Conservation (phyloP, 2,888 invertebrate genomes). For the Abscondita cerata region DNA sequence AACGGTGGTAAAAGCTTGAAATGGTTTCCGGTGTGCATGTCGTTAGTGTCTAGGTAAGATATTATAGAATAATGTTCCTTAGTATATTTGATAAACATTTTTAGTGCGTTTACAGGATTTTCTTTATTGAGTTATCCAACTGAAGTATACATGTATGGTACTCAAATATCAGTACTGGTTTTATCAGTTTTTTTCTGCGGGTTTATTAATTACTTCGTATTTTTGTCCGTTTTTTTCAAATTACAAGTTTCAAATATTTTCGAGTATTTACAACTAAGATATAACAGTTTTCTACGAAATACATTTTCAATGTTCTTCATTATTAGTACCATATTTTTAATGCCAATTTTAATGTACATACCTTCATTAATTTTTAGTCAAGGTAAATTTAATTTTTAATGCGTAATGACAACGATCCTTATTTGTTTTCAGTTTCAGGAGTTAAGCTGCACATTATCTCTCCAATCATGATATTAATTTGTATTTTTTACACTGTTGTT, state of each 20-base stretch:
- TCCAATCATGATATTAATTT: conserved; percentile 72
- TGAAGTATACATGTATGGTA: conserved; percentile 76
- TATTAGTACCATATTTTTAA: conserved; percentile 63
- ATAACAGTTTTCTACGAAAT: conserved; percentile 66
- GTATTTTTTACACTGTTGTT: conserved; percentile 78
- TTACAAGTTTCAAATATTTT: conserved; percentile 74
- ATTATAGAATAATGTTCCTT: too few relatives aligned
- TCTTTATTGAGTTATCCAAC: conserved; percentile 77
- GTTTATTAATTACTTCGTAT: conserved; percentile 55
- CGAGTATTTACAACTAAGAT: conserved; percentile 71
- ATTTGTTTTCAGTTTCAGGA: conserved; percentile 71
- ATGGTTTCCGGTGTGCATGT: too few relatives aligned
- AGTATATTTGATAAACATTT: too few relatives aligned
- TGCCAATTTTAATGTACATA: conserved; percentile 74
- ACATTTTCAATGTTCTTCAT: conserved; percentile 68
- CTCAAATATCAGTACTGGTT: conserved; percentile 64
- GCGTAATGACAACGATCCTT: too few relatives aligned
- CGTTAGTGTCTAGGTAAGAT: too few relatives aligned
- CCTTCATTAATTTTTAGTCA: conserved; percentile 74
- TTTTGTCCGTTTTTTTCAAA: conserved; percentile 72
- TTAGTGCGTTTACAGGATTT: conserved; percentile 77
- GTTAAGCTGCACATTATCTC: conserved; percentile 15
- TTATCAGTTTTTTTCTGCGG: conserved; percentile 55
- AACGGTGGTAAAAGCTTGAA: too few relatives aligned
- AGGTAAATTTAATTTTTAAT: conserved; percentile 64